Evolutionary conservation across 2,113 vertebrate species (phyloP).

Genomic region (Hystrix cristata): DNA sequence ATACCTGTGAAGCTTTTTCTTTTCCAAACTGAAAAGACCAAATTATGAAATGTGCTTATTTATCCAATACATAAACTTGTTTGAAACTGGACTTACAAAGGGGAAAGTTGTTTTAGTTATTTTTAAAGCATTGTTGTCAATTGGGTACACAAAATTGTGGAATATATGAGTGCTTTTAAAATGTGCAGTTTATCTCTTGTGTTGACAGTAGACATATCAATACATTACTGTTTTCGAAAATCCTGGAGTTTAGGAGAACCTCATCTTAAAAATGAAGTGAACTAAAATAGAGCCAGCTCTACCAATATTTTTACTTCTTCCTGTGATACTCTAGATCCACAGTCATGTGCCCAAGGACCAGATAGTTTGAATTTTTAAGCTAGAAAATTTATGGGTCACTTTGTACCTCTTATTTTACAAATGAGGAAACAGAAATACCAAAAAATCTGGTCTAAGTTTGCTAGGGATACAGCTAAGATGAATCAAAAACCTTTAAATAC

Average conservation of each 20-base stretch:
- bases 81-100: not conserved
- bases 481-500: not conserved
- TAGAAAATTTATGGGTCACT: not conserved
- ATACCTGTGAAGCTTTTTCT: not conserved
- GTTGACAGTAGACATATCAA: not conserved
- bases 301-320: not conserved
- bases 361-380: not conserved
- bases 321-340: not conserved
- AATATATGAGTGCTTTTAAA: not conserved
- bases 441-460: not conserved
- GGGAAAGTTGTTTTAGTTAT: not conserved
- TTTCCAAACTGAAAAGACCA: constrained; percentile 6
- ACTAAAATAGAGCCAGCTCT: not conserved
- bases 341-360: too few relatives aligned
- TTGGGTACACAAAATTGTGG: not conserved
- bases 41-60: not conserved
- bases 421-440: not conserved
- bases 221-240: not conserved
- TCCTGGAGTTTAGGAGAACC: not conserved
- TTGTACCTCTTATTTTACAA: not conserved
- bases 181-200: not conserved
- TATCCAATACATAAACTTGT: not conserved
- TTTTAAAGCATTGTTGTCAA: not conserved
- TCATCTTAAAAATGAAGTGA: not conserved
- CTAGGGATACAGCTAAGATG: not conserved